Conservation (phyloP, 2,797 vertebrate species). For the Lindbergichthys nudifrons region DNA sequence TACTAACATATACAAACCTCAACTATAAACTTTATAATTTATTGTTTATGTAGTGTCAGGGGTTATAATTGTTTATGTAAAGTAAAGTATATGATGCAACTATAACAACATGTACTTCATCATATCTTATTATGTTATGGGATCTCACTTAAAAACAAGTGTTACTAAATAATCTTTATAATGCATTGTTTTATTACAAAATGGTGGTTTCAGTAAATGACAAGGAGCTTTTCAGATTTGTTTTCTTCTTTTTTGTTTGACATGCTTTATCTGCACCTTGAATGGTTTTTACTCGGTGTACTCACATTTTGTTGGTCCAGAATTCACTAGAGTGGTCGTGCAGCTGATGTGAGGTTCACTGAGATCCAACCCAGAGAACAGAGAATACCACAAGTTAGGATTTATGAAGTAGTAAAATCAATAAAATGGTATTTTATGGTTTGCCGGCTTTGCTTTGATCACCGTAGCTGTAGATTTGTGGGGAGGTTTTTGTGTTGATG, state of each 20-base stretch:
- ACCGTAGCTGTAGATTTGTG: conserved; percentile 24
- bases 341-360: conserved; percentile 13
- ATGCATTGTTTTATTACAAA: not conserved
- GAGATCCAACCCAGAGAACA: conserved; percentile 1
- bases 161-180: not conserved
- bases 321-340: conserved; percentile 19
- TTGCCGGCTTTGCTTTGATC: conserved; percentile 46
- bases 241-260: not conserved
- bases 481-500: conserved; percentile 37
- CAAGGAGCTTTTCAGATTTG: not conserved
- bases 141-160: no score
- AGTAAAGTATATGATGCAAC: no score
- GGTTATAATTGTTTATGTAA: no score
- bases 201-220: not conserved
- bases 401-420: conserved; percentile 43
- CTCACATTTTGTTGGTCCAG: conserved; percentile 19
- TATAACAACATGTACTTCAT: no score
- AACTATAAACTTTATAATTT: no score
- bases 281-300: not conserved
- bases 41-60: no score
- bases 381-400: conserved; percentile 18
- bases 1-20: no score
- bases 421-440: conserved; percentile 45
- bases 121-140: no score
- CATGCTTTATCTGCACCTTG: conserved; percentile 6